These are phyloP conservation scores for Brachyistius frenatus DNA, from an alignment of 2,113 vertebrate genomes.

Conservation along the genomic window DNA sequence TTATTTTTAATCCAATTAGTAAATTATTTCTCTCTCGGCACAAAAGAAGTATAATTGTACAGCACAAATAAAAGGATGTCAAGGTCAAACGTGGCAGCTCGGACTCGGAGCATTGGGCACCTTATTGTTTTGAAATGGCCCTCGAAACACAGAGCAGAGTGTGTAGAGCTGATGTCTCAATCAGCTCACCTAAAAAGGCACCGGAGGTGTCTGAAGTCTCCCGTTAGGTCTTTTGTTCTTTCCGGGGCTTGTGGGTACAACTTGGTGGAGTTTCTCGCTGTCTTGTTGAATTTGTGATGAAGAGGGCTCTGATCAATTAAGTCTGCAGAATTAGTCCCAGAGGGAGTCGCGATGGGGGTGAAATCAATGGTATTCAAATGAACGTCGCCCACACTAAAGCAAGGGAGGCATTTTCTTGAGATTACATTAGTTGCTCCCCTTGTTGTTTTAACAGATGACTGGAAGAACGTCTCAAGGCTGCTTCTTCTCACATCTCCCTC, in stretches of 20 bases:
- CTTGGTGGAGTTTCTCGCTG: slow-evolving; percentile 37
- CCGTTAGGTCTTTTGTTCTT: slow-evolving; percentile 55
- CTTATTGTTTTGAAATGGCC: slow-evolving; percentile 19
- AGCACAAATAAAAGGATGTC: not conserved
- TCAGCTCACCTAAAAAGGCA: slow-evolving; percentile 55
- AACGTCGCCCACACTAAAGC: slow-evolving; percentile 52
- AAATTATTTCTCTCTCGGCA: not conserved
- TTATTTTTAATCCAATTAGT: slow-evolving; percentile 10
- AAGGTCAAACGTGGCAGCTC: slow-evolving; percentile 22
- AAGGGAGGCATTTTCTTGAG: slow-evolving; percentile 54
- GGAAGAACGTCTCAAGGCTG: slow-evolving; percentile 37
- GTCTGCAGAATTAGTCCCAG: slow-evolving; percentile 67
- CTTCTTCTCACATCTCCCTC: slow-evolving; percentile 41
- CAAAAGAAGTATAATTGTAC: slow-evolving; percentile 27
- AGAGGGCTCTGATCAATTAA: slow-evolving; percentile 72
- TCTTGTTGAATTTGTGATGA: slow-evolving; percentile 64
- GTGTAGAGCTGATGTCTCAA: slow-evolving; percentile 44
- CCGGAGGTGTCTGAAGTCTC: slow-evolving; percentile 33
- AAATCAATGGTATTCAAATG: slow-evolving; percentile 80
- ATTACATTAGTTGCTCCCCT: slow-evolving; percentile 69
- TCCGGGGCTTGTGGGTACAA: slow-evolving; percentile 38
- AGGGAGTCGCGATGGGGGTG: slow-evolving; percentile 46
- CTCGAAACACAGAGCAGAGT: slow-evolving; percentile 3
- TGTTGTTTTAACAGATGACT: slow-evolving; percentile 60
- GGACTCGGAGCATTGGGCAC: slow-evolving; percentile 7